Evolutionary conservation across 2,888 invertebrate species (phyloP), one percentile per base, ranked within the genome.

Genomic region (Argyra leucocephala): DNA sequence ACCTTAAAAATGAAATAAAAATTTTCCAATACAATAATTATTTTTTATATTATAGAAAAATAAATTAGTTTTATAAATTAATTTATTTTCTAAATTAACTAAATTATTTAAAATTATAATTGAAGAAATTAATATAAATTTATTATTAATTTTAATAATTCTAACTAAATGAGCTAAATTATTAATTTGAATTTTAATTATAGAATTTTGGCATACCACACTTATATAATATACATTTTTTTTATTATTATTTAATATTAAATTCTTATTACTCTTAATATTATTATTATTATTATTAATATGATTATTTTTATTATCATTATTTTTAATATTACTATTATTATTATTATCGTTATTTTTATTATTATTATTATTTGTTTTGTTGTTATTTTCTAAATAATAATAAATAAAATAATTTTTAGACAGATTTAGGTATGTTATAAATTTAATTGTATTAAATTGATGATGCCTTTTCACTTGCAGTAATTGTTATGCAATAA

Each of bases 121-220:
- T 18, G 18, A 18, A 18, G n/a, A 5, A 48, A 48, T 48, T 18
- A 48, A 18, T 48, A n/a, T 3, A 48, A n/a, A 48, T 48, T 48
- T 15, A 18, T 48, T 3, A 48, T 48, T 4, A 48, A 48, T 48
- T 48, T 3, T 48, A 48, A 18, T 48, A 48, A 48, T 18, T 18
- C 48, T 48, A 48, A 48, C 48, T 48, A 48, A 18, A 48, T 48
- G 48, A 48, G 48, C 48, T 48, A 48, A 48, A 48, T 48, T 48
- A 48, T 10, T 37, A 37, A 48, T 48, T 48, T 18, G 9, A 48
- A 48, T 48, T 31, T 10, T 31, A 31, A 10, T 31, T 31, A 48
- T 48, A 15, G 2, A 48, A 48, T 48, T 48, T 48, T 48, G 48
- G 48, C 48, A 48, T 48, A 48, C 48, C 48, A 48, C 48, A 48